A percentile compares a stretch with the other conserved stretches of the same genome.
Conservation (phyloP, 2,797 vertebrate species). For the Pelobates cultripes region DNA sequence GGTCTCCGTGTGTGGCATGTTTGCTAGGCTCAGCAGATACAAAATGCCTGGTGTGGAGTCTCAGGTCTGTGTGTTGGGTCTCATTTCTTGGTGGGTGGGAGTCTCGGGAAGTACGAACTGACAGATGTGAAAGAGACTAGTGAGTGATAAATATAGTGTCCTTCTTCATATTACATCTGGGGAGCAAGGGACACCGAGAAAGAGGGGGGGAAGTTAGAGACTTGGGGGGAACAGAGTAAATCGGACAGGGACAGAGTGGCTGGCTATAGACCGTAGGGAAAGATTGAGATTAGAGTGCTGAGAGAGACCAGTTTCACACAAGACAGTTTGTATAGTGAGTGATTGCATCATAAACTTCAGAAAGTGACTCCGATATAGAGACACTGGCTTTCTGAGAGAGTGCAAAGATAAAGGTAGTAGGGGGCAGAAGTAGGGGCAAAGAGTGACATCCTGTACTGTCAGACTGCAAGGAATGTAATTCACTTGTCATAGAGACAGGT, state of each 20-base stretch:
- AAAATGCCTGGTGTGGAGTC: not conserved
- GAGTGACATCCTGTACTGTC: not conserved
- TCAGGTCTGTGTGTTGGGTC: not conserved
- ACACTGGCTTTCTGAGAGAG: not conserved
- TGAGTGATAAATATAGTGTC: slow-evolving; percentile 50
- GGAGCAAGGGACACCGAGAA: slow-evolving; percentile 8
- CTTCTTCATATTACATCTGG: slow-evolving; percentile 55
- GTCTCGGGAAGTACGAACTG: slow-evolving; percentile 27
- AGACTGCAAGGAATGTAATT: not conserved
- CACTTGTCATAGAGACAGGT: slow-evolving; percentile 28
- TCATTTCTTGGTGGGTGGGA: slow-evolving; percentile 6
- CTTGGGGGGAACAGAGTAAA: not conserved
- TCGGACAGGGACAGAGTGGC: not conserved
- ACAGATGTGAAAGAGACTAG: slow-evolving; percentile 54
- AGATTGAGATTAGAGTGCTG: not conserved
- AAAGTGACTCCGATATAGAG: not conserved
- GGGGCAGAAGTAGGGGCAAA: not conserved
- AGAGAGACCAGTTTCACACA: not conserved
- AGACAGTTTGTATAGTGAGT: not conserved
- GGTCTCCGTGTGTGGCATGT: slow-evolving; percentile 16
- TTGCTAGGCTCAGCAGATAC: not conserved
- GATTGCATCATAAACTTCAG: not conserved
- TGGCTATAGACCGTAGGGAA: not conserved
- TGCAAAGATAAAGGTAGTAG: slow-evolving; percentile 12
- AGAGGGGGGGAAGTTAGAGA: slow-evolving; percentile 25